Evolutionary conservation across 1,140 invertebrate genomes (phyloP), one percentile per base, ranked within the genome.

Genomic region (Leptopilina boulardi): DNA sequence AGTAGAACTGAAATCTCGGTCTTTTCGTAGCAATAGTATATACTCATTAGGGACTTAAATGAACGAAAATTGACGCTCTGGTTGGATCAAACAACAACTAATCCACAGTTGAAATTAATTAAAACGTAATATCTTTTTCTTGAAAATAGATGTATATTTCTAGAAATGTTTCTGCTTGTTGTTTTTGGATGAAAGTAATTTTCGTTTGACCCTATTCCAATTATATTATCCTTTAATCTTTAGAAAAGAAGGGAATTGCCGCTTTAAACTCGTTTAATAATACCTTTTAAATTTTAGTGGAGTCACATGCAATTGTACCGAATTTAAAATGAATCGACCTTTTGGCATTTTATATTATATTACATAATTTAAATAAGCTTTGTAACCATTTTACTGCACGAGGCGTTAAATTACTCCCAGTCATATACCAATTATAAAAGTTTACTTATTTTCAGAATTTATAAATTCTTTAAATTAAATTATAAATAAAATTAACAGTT

Each of bases 281-380:
- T 51, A 18, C n/a, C n/a, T 51, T 51, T 51, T 51, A 3, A 51
- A 51, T 6, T 51, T 51, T 51, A 18, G 18, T 51, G 0, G 6
- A 51, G 47, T 51, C n/a, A 51, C 47, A n/a, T n/a, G n/a, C n/a
- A 51, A 51, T 51, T 51, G 47, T 51, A 51, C 47, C 13, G 47
- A n/a, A 51, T 51, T 38, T 51, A 51, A 51, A 51, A 51, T 51
- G 47, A 51, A 51, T 51, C n/a, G 47, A 18, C 47, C 47, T 51
- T n/a, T 51, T 1, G 47, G 47, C n/a, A 51, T 18, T 15, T n/a
- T 51, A 5, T 18, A n/a, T 51, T 51, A 51, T 18, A n/a, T 51
- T 51, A 51, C 47, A 5, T 51, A 51, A 51, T 51, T 51, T 51
- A 51, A 2, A 38, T 38, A n/a, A 51, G 47, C 47, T 51, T 51